Percentiles rank a stretch among this genome's conserved stretches.
Conservation (phyloP, 2,797 vertebrate species). For the Lates japonicus region DNA sequence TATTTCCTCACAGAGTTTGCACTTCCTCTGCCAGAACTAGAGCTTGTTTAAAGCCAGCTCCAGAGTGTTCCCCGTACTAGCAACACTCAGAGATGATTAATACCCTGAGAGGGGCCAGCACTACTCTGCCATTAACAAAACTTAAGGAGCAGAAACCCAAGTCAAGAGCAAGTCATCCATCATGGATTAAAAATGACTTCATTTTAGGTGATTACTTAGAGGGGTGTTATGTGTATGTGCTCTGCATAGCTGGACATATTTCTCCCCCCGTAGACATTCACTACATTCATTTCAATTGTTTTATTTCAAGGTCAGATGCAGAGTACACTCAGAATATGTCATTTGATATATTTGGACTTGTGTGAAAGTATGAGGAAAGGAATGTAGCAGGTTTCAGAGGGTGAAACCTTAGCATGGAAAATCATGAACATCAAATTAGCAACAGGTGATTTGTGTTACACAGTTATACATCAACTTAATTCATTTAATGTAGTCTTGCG, state of each 20-base stretch:
- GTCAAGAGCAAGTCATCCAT: conserved; percentile 73
- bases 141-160: conserved; percentile 64
- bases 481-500: conserved; percentile 3
- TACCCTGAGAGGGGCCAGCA: conserved; percentile 58
- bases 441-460: conserved; percentile 33
- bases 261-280: conserved; percentile 41
- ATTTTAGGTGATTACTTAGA: conserved; percentile 55
- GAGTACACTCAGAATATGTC: conserved; percentile 45
- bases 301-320: conserved; percentile 44
- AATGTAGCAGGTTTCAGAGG: conserved; percentile 38
- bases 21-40: conserved; percentile 67
- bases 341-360: conserved; percentile 36
- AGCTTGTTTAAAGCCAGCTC: conserved; percentile 67
- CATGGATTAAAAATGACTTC: conserved; percentile 72
- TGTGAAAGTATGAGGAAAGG: conserved; percentile 28
- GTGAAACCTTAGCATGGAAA: conserved; percentile 36
- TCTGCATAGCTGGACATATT: conserved; percentile 39
- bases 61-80: conserved; percentile 65
- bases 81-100: conserved; percentile 75
- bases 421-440: conserved; percentile 23
- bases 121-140: conserved; percentile 64
- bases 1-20: conserved; percentile 70
- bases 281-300: conserved; percentile 55
- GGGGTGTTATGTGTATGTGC: conserved; percentile 21
- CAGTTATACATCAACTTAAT: neutral